Base-by-base conservation (phyloP, 2,888 invertebrate genomes). In the Pseudococcus viburni region DNA sequence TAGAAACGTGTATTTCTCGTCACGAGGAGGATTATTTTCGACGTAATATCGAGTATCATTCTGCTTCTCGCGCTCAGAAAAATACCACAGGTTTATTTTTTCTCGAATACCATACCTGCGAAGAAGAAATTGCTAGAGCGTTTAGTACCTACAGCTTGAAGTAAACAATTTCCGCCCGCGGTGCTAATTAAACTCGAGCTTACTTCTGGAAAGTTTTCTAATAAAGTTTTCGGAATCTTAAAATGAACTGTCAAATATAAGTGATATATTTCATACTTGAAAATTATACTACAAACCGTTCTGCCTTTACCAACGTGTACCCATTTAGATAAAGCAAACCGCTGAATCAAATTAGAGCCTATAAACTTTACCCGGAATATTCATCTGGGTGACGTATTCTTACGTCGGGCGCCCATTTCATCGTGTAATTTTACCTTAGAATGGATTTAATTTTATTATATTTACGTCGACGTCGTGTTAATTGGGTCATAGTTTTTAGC, bases 211-310 rank as follows among this genome's bases (percentile, higher is more conserved):
- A 42, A 42, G 17, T 77, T 77, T 77, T 77, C 42, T 42, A 77
- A 77, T 77, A 77, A 77, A 77, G 39, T 77, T 77, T 77, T 77
- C 77, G 77, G 7, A 77, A 77, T 77, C 77, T 77, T 42, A 77
- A 33, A 77, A 77, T 26, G 77, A 77, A 77, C 77, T 77, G 77
- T 77, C 77, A 77, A 77, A 42, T 77, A 77, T 77, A 77, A 77
- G 42, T 77, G 77, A 77, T 77, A 77, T 77, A 77, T 77, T 77
- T 77, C 77, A 39, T 77, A 77, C 26, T 68, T 68, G 68, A 68
- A 68, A 68, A 68, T 68, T 68, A 68, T 64, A 19, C 64, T 22
- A 22, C 64, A 22, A 64, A 64, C n/a, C 64, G 51, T 55, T 55
- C 26, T 68, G 26, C 68, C 68, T 26, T 68, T n/a, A 12, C n/a